phyloP scores from a whole-genome alignment of 2,888 invertebrate species.

The Pollenia griseotomentosa region DNA sequence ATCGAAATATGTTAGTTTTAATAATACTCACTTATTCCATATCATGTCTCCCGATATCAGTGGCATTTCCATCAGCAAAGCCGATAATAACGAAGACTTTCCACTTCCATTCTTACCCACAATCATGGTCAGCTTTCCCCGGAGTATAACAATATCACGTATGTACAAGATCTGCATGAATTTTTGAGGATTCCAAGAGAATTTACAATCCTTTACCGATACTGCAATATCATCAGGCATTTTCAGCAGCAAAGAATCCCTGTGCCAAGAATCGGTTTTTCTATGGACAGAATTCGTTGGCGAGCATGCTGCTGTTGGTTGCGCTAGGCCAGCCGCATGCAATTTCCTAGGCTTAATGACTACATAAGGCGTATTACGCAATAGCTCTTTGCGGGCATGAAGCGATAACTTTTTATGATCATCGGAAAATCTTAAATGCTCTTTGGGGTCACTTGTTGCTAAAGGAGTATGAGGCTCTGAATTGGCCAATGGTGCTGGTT shows the following conservation, averaged over 20 bases:
- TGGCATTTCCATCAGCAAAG: conserved; percentile 92
- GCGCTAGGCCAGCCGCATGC: conserved; percentile 6
- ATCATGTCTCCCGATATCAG: conserved; percentile 87
- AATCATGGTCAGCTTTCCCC: conserved; percentile 88
- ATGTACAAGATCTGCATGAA: conserved; percentile 75
- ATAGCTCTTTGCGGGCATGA: conserved; percentile 77
- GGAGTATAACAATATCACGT: conserved; percentile 83
- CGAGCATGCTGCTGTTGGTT: not conserved
- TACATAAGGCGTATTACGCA: conserved; percentile 81
- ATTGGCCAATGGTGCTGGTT: conserved; percentile 78
- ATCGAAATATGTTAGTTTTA: not conserved
- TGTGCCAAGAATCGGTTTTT: conserved; percentile 76
- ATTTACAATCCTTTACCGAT: conserved; percentile 81
- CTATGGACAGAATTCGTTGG: conserved; percentile 17
- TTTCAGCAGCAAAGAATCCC: conserved; percentile 81
- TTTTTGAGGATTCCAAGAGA: conserved; percentile 79
- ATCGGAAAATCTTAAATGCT: conserved; percentile 48
- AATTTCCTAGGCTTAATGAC: conserved; percentile 79
- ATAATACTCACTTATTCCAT: conserved; percentile 86
- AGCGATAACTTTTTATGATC: conserved; percentile 60
- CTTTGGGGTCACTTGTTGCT: conserved; percentile 23
- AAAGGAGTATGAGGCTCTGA: conserved; percentile 80
- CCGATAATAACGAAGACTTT: conserved; percentile 91
- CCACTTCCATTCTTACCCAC: conserved; percentile 93
- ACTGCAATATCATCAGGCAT: conserved; percentile 83